Percentiles rank a stretch among this genome's conserved stretches.
Evolutionary conservation across 2,113 vertebrate genomes (phyloP).

Genomic region (Bolborhynchus lineola): DNA sequence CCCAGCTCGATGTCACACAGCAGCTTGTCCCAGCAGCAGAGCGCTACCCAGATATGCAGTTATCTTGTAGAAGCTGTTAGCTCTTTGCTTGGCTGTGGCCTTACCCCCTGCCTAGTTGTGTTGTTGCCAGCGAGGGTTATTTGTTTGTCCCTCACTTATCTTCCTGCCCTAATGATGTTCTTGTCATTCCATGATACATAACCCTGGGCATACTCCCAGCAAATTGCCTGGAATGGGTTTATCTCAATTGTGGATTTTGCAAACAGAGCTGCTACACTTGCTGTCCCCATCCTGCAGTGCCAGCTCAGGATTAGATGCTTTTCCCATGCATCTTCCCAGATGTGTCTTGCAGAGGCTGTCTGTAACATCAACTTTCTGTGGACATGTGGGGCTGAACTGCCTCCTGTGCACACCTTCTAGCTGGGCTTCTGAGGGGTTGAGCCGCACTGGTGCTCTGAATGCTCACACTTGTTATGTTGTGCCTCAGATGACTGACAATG

Average conservation of each 20-base stretch:
- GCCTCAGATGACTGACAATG: not conserved
- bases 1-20: not conserved
- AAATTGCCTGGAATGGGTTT: not conserved
- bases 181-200: not conserved
- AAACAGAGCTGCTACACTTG: not conserved
- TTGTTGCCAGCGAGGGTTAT: not conserved
- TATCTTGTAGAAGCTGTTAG: not conserved
- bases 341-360: not conserved
- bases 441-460: not conserved
- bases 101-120: not conserved
- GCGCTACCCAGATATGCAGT: not conserved
- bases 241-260: not conserved
- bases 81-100: not conserved
- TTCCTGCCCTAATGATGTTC: not conserved
- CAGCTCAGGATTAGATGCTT: not conserved
- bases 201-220: not conserved
- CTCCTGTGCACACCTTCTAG: not conserved
- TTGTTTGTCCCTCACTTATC: not conserved
- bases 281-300: not conserved
- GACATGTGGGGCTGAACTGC: not conserved
- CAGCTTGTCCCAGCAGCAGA: not conserved
- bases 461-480: accelerated
- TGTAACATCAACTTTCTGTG: accelerated
- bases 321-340: accelerated
- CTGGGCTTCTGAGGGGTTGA: not conserved